Evolutionary conservation across 2,797 vertebrate genomes (phyloP).

Genomic region (Hozukius guyotensis): DNA sequence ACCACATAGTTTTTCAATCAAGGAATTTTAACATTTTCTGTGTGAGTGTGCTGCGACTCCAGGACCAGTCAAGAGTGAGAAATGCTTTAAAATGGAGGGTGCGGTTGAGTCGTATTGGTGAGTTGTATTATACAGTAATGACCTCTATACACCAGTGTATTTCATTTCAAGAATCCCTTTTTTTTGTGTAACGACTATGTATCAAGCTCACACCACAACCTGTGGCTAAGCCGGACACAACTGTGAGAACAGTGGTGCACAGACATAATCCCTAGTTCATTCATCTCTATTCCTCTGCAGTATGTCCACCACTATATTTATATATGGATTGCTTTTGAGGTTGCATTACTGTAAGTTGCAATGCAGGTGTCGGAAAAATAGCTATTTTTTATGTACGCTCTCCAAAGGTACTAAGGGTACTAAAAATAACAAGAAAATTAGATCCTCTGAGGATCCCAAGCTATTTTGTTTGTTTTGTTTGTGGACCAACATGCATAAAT

Average conservation of each 20-base stretch:
- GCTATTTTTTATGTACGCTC: conserved; percentile 29
- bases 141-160: conserved; percentile 62
- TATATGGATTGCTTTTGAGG: conserved; percentile 49
- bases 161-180: conserved; percentile 58
- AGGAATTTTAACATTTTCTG: conserved; percentile 52
- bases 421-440: conserved; percentile 24
- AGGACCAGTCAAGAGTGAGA: conserved; percentile 56
- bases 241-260: conserved; percentile 57
- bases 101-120: conserved; percentile 41
- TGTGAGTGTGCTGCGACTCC: conserved; percentile 48
- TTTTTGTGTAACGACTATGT: conserved; percentile 49
- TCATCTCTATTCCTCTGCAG: conserved; percentile 56
- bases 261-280: conserved; percentile 51
- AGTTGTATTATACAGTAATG: conserved; percentile 57
- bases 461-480: conserved; percentile 23
- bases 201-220: conserved; percentile 55
- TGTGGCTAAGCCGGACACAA: conserved; percentile 53
- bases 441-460: conserved; percentile 39
- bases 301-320: conserved; percentile 74
- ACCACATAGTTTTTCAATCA: conserved; percentile 47
- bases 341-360: conserved; percentile 38
- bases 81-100: conserved; percentile 47
- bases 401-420: conserved; percentile 66
- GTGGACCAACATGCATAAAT: conserved; percentile 18
- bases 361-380: conserved; percentile 41